These are phyloP conservation scores for Aegithalos caudatus DNA, from an alignment of 2,113 vertebrate genomes.

Conservation along the genomic window DNA sequence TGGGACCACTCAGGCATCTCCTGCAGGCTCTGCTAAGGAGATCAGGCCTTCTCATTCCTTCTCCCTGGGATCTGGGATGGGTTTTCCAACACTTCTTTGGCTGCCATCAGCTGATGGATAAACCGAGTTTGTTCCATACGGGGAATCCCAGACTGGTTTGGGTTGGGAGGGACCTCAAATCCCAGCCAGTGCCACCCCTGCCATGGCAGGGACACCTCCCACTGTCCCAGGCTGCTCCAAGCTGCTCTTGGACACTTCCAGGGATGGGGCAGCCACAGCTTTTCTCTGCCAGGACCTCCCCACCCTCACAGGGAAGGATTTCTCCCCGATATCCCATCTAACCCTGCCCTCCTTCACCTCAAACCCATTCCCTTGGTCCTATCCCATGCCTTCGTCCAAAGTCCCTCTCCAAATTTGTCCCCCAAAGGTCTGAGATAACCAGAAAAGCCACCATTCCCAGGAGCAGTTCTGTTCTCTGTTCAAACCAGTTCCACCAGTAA, in stretches of 20 bases:
- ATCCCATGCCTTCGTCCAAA: not conserved
- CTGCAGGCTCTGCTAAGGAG: conserved; percentile 28
- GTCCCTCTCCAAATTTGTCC: not conserved
- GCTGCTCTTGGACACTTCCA: not conserved
- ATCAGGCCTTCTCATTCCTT: conserved; percentile 15
- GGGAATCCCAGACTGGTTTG: not conserved
- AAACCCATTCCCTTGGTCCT: not conserved
- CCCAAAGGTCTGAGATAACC: not conserved
- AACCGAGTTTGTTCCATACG: not conserved
- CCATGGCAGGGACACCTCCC: not conserved
- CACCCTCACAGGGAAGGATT: not conserved
- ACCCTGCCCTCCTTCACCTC: not conserved
- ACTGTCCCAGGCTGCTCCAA: not conserved
- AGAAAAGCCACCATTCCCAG: not conserved
- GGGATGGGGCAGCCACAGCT: not conserved
- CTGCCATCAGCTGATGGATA: not conserved
- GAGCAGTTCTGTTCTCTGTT: not conserved
- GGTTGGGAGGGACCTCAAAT: not conserved
- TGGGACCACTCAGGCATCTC: conserved; percentile 44
- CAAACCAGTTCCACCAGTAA: not conserved
- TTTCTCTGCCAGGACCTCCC: not conserved
- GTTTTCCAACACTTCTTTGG: not conserved
- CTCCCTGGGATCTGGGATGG: not conserved
- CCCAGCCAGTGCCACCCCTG: not conserved
- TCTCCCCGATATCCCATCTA: not conserved